Base-by-base conservation (phyloP, 1,140 invertebrate genomes). In the Anastrepha ludens region DNA sequence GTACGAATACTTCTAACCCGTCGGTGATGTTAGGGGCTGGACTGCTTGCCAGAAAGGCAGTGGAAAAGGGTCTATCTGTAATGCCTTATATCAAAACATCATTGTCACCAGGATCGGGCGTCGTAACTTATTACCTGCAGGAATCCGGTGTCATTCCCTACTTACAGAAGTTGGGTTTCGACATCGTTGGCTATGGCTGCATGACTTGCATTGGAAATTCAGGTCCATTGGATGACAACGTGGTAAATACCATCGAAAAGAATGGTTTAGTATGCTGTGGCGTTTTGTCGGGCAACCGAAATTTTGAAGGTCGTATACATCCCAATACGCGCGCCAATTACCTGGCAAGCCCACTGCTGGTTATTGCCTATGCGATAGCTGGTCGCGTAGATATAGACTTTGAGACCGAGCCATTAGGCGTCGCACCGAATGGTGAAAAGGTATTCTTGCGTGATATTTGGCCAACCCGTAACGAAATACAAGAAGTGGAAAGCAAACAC, bases 161-260 rank as follows among this genome's bases (percentile, higher is more conserved):
- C 91, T 94, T 99, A 64, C 96, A 97, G 88, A 95, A 97, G 93
- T 94, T 99, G 13, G 99, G 98, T 9, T 99, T 99, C 93, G 95
- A 98, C 90, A 96, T 98, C 86, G 97, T 98, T 50, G 98, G 98
- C n/a, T 99, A 98, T 92, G 97, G 99, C 2, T 99, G 99, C 94
- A 99, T 99, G 98, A 99, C 98, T 0, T 99, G 99, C 93, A 99
- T 99, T 89, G 99, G 99, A 9, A 99, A 99, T 93, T 98, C 97
- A 78, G 99, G 99, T 13, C 98, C 98, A 0, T 95, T 99, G 8
- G 97, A 98, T 87, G 98, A 99, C 88, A 95, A 96, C 88, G 97
- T 99, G 44, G 96, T 96, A 0, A 97, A 98, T 90, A 98, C 97
- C 2, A 99, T 99, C 90, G 98, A 99, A 93, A 97, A 98, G 95